A percentile compares a stretch with the other conserved stretches of the same genome.
phyloP scores from a whole-genome alignment of 2,888 invertebrate species.

The Stomorhina lunata region DNA sequence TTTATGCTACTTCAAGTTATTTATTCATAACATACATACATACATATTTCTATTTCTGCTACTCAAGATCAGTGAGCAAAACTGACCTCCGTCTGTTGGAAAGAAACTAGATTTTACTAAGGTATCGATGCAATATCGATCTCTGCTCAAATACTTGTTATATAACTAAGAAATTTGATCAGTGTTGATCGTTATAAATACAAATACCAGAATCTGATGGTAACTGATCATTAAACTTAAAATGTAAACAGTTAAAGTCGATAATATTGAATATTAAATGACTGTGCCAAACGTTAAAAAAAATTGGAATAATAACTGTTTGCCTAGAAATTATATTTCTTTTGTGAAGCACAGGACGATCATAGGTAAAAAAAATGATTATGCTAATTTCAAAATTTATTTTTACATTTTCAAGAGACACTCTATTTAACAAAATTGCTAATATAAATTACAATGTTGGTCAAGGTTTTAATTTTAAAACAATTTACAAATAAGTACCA shows the following conservation, averaged over 20 bases:
- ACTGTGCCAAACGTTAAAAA: neutral
- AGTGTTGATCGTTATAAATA: neutral
- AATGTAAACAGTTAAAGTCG: neutral
- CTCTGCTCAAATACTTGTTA: neutral
- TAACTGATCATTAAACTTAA: neutral
- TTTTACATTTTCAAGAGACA: neutral
- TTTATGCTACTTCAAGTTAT: too few relatives aligned
- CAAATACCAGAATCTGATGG: neutral
- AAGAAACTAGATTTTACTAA: too few relatives aligned
- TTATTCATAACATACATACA: too few relatives aligned
- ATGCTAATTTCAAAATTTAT: too few relatives aligned
- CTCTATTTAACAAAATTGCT: slow-evolving; percentile 8
- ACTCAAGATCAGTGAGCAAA: too few relatives aligned
- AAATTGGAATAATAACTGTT: too few relatives aligned
- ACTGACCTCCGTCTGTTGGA: too few relatives aligned
- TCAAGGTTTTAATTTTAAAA: neutral
- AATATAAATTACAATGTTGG: neutral
- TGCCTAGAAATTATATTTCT: too few relatives aligned
- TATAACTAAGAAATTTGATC: slow-evolving; percentile 33
- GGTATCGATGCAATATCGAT: too few relatives aligned
- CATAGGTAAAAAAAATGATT: too few relatives aligned
- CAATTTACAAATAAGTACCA: neutral
- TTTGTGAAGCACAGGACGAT: too few relatives aligned
- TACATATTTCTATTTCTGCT: too few relatives aligned
- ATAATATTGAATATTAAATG: neutral